phyloP scores from a whole-genome alignment of 1,140 invertebrate genomes.

The Linepithema humile region DNA sequence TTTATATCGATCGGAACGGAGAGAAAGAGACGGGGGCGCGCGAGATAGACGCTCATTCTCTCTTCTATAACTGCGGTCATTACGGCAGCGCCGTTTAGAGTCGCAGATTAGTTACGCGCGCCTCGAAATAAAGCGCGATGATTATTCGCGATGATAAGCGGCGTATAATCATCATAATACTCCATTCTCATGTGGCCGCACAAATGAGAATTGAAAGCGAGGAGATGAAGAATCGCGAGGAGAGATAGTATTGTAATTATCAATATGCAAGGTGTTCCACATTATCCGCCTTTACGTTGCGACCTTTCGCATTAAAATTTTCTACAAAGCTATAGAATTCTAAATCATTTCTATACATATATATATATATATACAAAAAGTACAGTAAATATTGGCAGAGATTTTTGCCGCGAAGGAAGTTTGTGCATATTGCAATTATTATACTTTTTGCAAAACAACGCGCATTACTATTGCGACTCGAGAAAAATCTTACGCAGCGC shows the following conservation, averaged over 20 bases:
- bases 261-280: too few species aligned
- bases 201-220: not conserved
- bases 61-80: conserved; percentile 44
- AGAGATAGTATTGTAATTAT: not conserved
- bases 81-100: conserved; percentile 51
- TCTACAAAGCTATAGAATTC: too few species aligned
- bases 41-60: conserved; percentile 36
- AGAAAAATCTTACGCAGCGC: not conserved
- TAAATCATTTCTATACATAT: too few species aligned
- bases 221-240: not conserved
- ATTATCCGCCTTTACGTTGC: too few species aligned
- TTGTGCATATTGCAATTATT: not conserved
- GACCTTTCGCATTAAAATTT: too few species aligned
- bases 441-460: not conserved
- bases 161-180: conserved; percentile 16
- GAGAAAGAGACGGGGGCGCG: conserved; percentile 8
- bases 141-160: conserved; percentile 53
- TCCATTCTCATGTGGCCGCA: not conserved
- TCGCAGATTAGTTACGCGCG: conserved; percentile 52
- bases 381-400: too few species aligned
- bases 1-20: conserved; percentile 50
- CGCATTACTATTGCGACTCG: not conserved
- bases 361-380: too few species aligned
- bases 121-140: conserved; percentile 52
- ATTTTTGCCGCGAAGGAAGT: not conserved